A percentile compares a stretch with the other conserved stretches of the same genome.
These are phyloP conservation scores for Parochlus steinenii DNA, from an alignment of 2,888 invertebrate genomes.

Conservation along the genomic window DNA sequence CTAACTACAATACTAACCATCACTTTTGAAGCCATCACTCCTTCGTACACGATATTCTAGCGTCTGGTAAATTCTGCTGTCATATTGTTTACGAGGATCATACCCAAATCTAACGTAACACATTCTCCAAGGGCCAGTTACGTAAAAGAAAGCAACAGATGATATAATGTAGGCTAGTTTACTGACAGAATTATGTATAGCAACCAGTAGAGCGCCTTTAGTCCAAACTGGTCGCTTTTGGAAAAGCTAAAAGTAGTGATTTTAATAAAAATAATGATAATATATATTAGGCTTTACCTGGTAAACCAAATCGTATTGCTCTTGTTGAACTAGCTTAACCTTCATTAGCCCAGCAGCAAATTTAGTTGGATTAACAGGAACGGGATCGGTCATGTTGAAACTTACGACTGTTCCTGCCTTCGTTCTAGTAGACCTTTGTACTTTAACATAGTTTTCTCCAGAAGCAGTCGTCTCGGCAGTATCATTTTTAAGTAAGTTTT, in stretches of 20 bases:
- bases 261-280: neutral
- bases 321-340: constrained; percentile 29
- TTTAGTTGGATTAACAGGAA: constrained; percentile 45
- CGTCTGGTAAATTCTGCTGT: constrained; percentile 70
- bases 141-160: constrained; percentile 67
- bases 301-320: constrained; percentile 33
- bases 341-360: constrained; percentile 38
- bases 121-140: constrained; percentile 82
- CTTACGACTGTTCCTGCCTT: constrained; percentile 40
- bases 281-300: constrained; percentile 24
- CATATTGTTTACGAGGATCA: constrained; percentile 70
- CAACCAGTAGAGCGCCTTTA: constrained; percentile 51
- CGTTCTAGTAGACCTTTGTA: constrained; percentile 32
- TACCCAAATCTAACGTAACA: constrained; percentile 84
- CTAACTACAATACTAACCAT: no score
- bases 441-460: constrained; percentile 24
- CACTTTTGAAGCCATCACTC: constrained; percentile 6
- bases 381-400: constrained; percentile 41
- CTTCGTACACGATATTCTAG: constrained; percentile 55
- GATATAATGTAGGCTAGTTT: constrained; percentile 66
- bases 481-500: constrained; percentile 26
- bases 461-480: constrained; percentile 26
- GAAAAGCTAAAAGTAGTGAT: constrained; percentile 43
- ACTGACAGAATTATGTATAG: constrained; percentile 40
- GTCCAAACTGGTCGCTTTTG: constrained; percentile 84